Conservation (phyloP, 2,888 invertebrate species). For the Limnephilus rhombicus region DNA sequence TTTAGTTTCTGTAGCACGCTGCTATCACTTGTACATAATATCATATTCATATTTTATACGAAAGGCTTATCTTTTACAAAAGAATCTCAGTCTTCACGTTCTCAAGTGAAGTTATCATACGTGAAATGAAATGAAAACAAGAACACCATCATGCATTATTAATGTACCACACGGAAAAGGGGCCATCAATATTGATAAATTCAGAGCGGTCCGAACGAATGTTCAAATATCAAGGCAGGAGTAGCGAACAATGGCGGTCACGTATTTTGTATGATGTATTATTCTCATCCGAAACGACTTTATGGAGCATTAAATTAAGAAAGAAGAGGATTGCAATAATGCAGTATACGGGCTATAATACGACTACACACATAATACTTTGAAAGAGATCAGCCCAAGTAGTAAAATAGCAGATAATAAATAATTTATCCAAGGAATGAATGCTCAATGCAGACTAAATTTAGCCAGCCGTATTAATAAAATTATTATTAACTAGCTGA, state of each 20-base stretch:
- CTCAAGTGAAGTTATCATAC: background rate
- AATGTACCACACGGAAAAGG: background rate
- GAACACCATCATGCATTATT: background rate
- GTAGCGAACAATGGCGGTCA: slow-evolving; percentile 18
- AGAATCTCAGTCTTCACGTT: background rate
- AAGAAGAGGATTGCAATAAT: background rate
- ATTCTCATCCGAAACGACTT: background rate
- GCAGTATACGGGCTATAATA: background rate
- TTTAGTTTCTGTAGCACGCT: too few relatives aligned
- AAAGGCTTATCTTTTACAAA: background rate
- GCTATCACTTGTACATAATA: background rate
- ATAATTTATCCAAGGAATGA: background rate
- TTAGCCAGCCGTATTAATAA: background rate
- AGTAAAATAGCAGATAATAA: background rate
- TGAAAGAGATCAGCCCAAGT: background rate
- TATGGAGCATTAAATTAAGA: slow-evolving; percentile 19
- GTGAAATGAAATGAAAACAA: background rate
- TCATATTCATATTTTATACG: background rate
- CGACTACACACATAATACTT: background rate
- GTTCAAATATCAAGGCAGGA: background rate
- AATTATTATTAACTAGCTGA: too few relatives aligned
- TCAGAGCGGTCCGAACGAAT: slow-evolving; percentile 4
- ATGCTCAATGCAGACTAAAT: background rate
- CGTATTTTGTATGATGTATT: slow-evolving; percentile 11
- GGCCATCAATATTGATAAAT: background rate